A percentile compares a stretch with the other conserved stretches of the same genome.
Conservation (phyloP, 2,797 vertebrate genomes). For the Peromyscus nudipes region DNA sequence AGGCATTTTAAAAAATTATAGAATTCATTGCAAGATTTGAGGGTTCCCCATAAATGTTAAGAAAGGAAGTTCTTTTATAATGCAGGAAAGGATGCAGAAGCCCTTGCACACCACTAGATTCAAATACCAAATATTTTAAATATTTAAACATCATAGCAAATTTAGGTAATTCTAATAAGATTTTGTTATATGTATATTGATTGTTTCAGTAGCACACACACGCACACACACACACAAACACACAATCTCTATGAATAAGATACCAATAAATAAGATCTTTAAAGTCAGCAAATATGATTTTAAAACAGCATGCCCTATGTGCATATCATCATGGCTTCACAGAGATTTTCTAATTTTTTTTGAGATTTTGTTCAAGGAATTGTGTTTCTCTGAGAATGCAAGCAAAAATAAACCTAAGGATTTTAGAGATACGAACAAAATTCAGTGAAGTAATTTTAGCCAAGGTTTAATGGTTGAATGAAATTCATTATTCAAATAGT, state of each 20-base stretch:
- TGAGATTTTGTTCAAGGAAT: not conserved
- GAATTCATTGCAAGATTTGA: not conserved
- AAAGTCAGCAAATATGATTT: conserved; percentile 13
- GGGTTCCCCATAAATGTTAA: not conserved
- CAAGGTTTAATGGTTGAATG: conserved; percentile 1
- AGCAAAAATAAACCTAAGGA: conserved; percentile 21
- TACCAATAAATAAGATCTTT: not conserved
- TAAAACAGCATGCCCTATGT: conserved; percentile 9
- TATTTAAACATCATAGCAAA: conserved; percentile 32
- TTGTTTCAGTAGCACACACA: not conserved
- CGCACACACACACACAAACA: not conserved
- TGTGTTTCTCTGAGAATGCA: conserved; percentile 4
- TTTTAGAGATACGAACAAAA: conserved; percentile 46
- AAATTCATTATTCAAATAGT: conserved; percentile 21
- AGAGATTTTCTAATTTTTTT: not conserved
- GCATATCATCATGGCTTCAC: not conserved
- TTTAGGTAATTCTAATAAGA: not conserved
- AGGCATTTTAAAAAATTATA: not conserved
- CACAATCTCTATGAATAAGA: not conserved
- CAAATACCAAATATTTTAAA: conserved; percentile 27
- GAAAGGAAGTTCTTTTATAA: not conserved
- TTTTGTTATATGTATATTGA: not conserved
- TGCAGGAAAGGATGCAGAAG: conserved; percentile 16
- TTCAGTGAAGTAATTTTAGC: conserved; percentile 57
- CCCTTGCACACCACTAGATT: not conserved